Evolutionary conservation across 2,797 vertebrate genomes (phyloP).

Genomic region (Chiroxiphia lanceolata): DNA sequence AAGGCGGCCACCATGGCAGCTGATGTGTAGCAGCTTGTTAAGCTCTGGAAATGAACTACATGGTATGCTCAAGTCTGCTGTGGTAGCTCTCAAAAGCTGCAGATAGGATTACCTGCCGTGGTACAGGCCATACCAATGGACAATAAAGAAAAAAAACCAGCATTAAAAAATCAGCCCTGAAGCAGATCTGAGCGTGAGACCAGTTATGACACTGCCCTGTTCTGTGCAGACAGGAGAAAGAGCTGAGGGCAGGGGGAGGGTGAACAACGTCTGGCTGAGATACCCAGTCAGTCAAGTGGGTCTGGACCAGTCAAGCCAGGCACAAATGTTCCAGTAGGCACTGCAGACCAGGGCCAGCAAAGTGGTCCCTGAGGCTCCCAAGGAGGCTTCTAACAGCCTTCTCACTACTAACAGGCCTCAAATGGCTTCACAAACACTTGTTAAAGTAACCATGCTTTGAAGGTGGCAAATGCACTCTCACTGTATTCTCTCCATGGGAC

Average conservation of each 20-base stretch:
- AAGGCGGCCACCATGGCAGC: not conserved
- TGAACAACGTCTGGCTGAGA: not conserved
- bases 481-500: rapidly evolving
- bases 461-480: not conserved
- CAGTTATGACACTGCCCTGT: rapidly evolving
- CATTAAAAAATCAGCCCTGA: not conserved
- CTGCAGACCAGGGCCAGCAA: rapidly evolving
- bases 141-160: not conserved
- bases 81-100: not conserved
- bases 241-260: not conserved
- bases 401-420: rapidly evolving
- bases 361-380: rapidly evolving
- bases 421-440: not conserved
- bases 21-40: not conserved
- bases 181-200: not conserved
- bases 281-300: rapidly evolving
- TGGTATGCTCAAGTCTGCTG: not conserved
- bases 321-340: not conserved
- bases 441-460: not conserved
- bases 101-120: not conserved
- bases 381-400: not conserved
- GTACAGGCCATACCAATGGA: not conserved
- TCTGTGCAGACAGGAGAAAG: not conserved
- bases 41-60: not conserved
- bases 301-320: not conserved